phyloP scores from a whole-genome alignment of 2,888 invertebrate genomes.

The Caradrina kadenii region DNA sequence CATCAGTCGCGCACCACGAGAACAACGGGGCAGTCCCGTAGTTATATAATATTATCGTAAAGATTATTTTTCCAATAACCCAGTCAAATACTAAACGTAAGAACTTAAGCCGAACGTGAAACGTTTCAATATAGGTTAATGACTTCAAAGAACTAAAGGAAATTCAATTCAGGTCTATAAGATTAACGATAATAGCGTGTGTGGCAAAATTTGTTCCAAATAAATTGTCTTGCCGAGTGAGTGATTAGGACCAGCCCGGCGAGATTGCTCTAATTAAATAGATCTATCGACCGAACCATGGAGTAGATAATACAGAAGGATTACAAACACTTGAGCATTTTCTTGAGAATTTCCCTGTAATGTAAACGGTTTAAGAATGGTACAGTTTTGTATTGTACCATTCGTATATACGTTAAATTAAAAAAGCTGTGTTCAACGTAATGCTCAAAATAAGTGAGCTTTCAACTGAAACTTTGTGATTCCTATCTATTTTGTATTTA shows the following conservation, averaged over 20 bases:
- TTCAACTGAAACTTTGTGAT: no score
- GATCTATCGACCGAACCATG: slow-evolving; percentile 30
- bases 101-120: slow-evolving; percentile 18
- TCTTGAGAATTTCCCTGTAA: no score
- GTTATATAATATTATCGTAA: no score
- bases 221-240: slow-evolving; percentile 51
- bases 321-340: no score
- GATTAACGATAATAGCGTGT: slow-evolving; percentile 53
- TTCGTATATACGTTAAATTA: no score
- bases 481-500: no score
- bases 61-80: slow-evolving; percentile 2
- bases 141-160: slow-evolving; percentile 32
- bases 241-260: slow-evolving; percentile 43
- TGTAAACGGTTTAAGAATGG: no score
- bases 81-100: neutral
- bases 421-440: no score
- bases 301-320: slow-evolving; percentile 14
- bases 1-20: no score
- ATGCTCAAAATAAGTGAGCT: no score
- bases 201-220: slow-evolving; percentile 53
- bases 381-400: no score
- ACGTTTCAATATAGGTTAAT: slow-evolving; percentile 9
- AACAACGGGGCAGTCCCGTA: no score
- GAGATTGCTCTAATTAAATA: slow-evolving; percentile 58
- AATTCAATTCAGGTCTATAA: slow-evolving; percentile 41